Percentiles rank a stretch among this genome's conserved stretches.
These are phyloP conservation scores for Pampusana beccarii DNA, from an alignment of 2,113 vertebrate species.

Conservation along the genomic window DNA sequence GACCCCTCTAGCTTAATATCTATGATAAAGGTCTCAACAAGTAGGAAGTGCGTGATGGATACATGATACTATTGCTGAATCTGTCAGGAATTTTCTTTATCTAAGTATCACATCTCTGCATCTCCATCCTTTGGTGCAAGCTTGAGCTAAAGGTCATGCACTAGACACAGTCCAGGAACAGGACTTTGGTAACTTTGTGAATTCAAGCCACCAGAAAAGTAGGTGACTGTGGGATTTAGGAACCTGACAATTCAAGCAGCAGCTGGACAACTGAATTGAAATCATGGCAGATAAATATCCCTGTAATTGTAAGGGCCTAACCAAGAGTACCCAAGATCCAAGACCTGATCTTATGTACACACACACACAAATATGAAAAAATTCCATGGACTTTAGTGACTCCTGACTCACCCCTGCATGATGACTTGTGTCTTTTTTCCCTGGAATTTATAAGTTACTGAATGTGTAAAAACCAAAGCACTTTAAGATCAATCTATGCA, in stretches of 20 bases:
- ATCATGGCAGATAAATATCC: background rate
- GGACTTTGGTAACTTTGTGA: background rate
- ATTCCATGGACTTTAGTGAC: background rate
- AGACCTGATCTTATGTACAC: background rate
- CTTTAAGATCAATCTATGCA: background rate
- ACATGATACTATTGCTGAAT: background rate
- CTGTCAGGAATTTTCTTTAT: background rate
- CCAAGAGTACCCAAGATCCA: background rate
- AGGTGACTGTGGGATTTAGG: background rate
- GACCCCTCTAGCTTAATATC: background rate
- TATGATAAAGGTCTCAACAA: background rate
- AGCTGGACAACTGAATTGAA: background rate
- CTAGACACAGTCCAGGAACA: background rate
- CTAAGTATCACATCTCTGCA: background rate
- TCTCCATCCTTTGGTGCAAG: background rate
- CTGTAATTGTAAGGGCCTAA: background rate
- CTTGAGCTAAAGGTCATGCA: background rate
- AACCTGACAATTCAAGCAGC: background rate
- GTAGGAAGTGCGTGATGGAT: background rate
- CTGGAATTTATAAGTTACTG: background rate
- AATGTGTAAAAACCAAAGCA: background rate
- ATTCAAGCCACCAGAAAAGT: background rate
- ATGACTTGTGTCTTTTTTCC: background rate
- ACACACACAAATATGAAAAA: background rate
- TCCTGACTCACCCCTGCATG: background rate